Evolutionary conservation across 2,113 vertebrate genomes (phyloP), one percentile per base, ranked within the genome.

Genomic region (Microtus ochrogaster): DNA sequence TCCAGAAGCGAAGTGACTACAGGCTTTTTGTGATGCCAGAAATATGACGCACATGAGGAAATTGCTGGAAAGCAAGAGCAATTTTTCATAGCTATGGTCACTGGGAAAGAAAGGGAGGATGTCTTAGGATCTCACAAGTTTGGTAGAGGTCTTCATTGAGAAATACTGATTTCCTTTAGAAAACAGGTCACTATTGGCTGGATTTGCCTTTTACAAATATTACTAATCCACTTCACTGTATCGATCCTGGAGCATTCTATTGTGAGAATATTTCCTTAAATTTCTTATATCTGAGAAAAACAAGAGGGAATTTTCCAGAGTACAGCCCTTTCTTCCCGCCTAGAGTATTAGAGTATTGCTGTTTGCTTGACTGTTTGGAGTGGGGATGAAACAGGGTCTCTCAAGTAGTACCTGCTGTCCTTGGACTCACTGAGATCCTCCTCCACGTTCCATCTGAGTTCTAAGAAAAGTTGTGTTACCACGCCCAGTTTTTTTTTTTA

Each of bases 261-360:
- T 81, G 1, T 39, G 49, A 85, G 65, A 11, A 77, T 7, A 88
- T 3, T 55, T 78, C 68, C 13, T 49, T 33, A 33, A 55, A 52
- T 55, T 95, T 77, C 11, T 90, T 68, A 41, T 61, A 65, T 81
- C 90, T 90, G 4, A 55, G 17, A 66, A 96, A 94, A 77, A 33
- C 12, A 82, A 39, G 3, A 91, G 10, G 14, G 66, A n/a, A 92
- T 52, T 77, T 92, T 91, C 16, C 11, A 68, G 79, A 91, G 70
- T 7, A 5, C 10, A 89, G 13, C 2, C 9, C 5, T 7, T 3
- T 22, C 61, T 58, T 36, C 6, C 1, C 16, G 36, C 7, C 22
- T 85, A 91, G 30, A 63, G 6, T 52, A 8, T 49, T 85, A 91
- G 30, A 63, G 6, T 52, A 8, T 49, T 65, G n/a, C n/a, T 68